A percentile compares a stretch with the other conserved stretches of the same genome.
These are phyloP conservation scores for Neogobius melanostomus DNA, from an alignment of 2,113 vertebrate species.

Conservation along the genomic window DNA sequence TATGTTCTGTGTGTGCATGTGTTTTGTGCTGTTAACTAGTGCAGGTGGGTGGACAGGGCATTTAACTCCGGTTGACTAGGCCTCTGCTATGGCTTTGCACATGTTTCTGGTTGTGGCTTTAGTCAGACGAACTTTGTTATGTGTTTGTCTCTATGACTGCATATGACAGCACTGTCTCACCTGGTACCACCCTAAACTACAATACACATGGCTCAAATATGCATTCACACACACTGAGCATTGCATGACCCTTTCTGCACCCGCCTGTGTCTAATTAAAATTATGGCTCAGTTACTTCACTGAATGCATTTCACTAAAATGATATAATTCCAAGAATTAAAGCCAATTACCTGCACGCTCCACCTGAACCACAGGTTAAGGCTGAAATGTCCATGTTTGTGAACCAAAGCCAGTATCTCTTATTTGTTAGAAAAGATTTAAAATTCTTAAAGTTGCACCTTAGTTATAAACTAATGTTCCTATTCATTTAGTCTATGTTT, in stretches of 20 bases:
- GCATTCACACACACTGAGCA: constrained; percentile 52
- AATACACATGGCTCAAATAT: constrained; percentile 56
- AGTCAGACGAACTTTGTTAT: constrained; percentile 37
- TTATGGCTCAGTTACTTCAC: constrained; percentile 41
- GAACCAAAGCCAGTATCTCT: background rate
- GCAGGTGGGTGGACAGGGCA: constrained; percentile 68
- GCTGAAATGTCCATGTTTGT: background rate
- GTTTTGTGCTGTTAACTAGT: constrained; percentile 51
- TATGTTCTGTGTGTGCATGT: constrained; percentile 9
- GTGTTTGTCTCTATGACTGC: constrained; percentile 34
- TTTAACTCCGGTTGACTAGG: constrained; percentile 62
- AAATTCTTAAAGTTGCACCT: too few relatives aligned
- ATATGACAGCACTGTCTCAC: constrained; percentile 55
- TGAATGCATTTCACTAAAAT: constrained; percentile 46
- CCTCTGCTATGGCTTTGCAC: constrained; percentile 72
- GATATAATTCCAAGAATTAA: constrained; percentile 27
- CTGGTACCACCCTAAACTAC: constrained; percentile 67
- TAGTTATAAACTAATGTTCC: background rate
- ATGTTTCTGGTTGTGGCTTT: constrained; percentile 70
- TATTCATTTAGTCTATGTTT: background rate
- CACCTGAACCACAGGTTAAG: constrained; percentile 6
- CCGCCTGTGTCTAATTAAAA: constrained; percentile 36
- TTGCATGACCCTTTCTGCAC: constrained; percentile 44
- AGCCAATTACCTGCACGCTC: constrained; percentile 20
- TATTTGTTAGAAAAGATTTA: too few relatives aligned